Percentiles rank a stretch among this genome's conserved stretches.
phyloP scores from a whole-genome alignment of 2,113 vertebrate species.

The Proterorhinus semilunaris region DNA sequence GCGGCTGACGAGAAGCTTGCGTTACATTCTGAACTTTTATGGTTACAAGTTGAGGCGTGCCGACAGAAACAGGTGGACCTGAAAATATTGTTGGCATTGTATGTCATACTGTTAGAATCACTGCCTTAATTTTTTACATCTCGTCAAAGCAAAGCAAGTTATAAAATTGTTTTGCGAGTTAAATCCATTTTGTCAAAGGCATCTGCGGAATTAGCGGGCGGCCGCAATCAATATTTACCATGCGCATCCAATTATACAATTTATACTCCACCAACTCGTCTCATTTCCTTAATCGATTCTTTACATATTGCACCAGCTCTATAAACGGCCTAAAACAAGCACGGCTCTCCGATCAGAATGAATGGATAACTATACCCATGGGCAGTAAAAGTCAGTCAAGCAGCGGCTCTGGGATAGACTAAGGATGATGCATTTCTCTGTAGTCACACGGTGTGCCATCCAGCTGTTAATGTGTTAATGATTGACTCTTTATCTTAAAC shows the following conservation, averaged over 20 bases:
- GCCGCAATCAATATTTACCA: background rate
- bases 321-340: background rate
- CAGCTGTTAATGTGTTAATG: conserved; percentile 14
- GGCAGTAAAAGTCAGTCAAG: background rate
- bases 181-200: background rate
- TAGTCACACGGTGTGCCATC: background rate
- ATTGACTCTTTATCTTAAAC: conserved; percentile 9
- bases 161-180: background rate
- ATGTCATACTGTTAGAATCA: too few relatives aligned
- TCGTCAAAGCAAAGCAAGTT: too few relatives aligned
- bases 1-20: too few relatives aligned
- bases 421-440: background rate
- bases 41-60: too few relatives aligned
- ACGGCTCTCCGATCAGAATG: background rate
- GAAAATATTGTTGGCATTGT: too few relatives aligned
- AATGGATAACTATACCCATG: background rate
- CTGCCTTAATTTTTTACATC: too few relatives aligned
- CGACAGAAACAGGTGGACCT: too few relatives aligned
- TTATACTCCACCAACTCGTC: background rate
- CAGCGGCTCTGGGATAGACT: background rate
- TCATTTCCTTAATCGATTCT: background rate
- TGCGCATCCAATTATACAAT: background rate
- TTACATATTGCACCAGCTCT: background rate
- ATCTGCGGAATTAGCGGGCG: background rate
- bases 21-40: too few relatives aligned